These are phyloP conservation scores for Pyxicephalus adspersus DNA, from an alignment of 2,113 vertebrate species.

Conservation along the genomic window DNA sequence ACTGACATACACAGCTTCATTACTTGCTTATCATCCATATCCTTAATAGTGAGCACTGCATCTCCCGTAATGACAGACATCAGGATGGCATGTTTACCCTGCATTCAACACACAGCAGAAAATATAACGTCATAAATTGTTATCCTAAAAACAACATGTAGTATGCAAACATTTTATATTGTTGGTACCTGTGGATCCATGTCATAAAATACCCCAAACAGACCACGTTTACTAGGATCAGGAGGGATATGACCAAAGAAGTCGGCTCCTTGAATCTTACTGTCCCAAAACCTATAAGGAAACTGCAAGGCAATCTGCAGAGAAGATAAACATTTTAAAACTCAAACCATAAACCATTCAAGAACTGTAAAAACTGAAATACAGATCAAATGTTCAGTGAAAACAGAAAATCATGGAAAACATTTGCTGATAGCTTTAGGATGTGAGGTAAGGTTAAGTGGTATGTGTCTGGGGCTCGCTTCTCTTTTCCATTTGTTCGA, in stretches of 20 bases:
- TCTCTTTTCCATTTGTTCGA: no score
- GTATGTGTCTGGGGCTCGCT: no score
- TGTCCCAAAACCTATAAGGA: constrained; percentile 94
- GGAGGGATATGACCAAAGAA: constrained; percentile 94
- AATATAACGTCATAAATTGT: background rate
- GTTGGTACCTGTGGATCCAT: constrained; percentile 88
- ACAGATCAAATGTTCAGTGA: no score
- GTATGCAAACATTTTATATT: background rate
- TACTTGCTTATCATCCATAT: constrained; percentile 87
- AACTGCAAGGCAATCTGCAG: constrained; percentile 91
- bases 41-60: constrained; percentile 77
- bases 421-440: no score
- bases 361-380: no score
- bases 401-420: no score
- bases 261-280: constrained; percentile 93
- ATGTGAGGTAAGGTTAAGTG: no score
- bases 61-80: constrained; percentile 95
- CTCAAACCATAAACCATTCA: no score
- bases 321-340: background rate
- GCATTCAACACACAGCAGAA: constrained; percentile 14
- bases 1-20: constrained; percentile 85
- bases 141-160: background rate
- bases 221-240: constrained; percentile 82
- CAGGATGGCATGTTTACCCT: constrained; percentile 89
- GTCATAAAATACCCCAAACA: constrained; percentile 96